Base-by-base conservation (phyloP, 2,113 vertebrate species). In the Andinoacara biseriatus region DNA sequence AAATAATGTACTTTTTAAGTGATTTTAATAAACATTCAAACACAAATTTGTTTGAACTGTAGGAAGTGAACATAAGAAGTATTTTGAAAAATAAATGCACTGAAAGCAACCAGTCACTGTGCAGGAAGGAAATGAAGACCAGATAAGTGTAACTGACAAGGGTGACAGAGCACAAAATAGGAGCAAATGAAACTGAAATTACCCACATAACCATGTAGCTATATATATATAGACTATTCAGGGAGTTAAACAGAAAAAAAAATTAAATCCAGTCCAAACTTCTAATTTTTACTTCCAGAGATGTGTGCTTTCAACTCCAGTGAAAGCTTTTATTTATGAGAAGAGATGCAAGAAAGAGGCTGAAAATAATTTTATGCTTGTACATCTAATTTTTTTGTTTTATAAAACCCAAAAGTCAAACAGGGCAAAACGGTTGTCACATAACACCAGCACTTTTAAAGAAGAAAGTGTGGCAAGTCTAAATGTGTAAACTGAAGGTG, bases 91-190 rank as follows among this genome's bases (percentile, higher is more conserved):
- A 33, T 33, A 33, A 33, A 33, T 33, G 31, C 31, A 33, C 31
- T 33, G 31, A 33, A 60, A 58, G 1, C 22, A 57, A 52, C 7
- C 2, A 69, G 43, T 56, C 46, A 43, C 24, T 11, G 8, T 1
- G 0, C 10, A 78, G 78, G 76, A 86, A 79, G 85, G 67, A 93
- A 89, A 89, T 60, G 59, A 88, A 38, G 5, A 20, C 15, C n/a
- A 52, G 74, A 87, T 58, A 5, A 31, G 7, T n/a, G 14, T 18
- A 74, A 22, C 43, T 31, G 58, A 83, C 6, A 31, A 35, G 8
- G 17, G 60, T 86, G 69, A 90, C 72, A 63, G 22, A n/a, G n/a
- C 78, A 62, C 58, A 74, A 82, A 83, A 87, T 3, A 60, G 14
- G 3, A 76, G 18, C 2, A 54, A 43, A 65, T n/a, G 20, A 7